phyloP scores from a whole-genome alignment of 2,888 invertebrate genomes.

The Dyspetes luteomarginatus region DNA sequence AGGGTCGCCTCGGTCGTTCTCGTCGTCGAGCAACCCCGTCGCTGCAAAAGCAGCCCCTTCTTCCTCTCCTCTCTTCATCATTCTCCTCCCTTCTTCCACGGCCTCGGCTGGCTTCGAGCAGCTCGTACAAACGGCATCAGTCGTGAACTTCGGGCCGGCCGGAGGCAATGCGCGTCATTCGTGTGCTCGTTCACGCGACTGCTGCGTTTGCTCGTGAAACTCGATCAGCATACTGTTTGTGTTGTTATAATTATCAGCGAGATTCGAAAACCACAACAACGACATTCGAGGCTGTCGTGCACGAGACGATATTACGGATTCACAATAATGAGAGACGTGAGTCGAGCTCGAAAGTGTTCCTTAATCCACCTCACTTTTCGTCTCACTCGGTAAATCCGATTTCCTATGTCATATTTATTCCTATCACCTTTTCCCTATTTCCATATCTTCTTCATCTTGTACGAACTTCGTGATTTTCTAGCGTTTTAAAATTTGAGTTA shows the following conservation, averaged over 20 bases:
- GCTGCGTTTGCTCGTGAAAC: constrained; percentile 57
- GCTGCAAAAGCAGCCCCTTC: constrained; percentile 5
- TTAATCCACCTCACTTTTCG: not conserved
- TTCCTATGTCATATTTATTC: not conserved
- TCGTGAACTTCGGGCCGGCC: constrained; percentile 76
- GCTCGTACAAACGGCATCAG: constrained; percentile 70
- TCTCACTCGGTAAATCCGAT: not conserved
- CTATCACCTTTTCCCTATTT: not conserved
- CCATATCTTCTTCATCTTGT: not conserved
- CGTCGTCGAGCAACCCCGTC: constrained; percentile 53
- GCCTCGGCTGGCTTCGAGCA: constrained; percentile 54
- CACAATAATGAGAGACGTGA: constrained; percentile 69
- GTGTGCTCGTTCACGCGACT: constrained; percentile 60
- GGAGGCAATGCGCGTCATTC: constrained; percentile 71
- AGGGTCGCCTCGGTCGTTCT: constrained; percentile 29
- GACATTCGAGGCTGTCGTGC: not conserved
- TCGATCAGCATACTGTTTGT: constrained; percentile 19
- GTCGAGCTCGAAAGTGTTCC: constrained; percentile 41
- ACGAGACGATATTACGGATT: constrained; percentile 57
- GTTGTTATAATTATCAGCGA: constrained; percentile 46
- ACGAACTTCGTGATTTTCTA: not conserved
- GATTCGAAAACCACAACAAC: constrained; percentile 19
- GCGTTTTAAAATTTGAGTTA: not conserved
- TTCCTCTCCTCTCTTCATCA: not conserved
- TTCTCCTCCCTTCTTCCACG: constrained; percentile 4